Percentiles rank a stretch among this genome's conserved stretches.
Evolutionary conservation across 2,797 vertebrate genomes (phyloP).

Genomic region (Tinamus major): DNA sequence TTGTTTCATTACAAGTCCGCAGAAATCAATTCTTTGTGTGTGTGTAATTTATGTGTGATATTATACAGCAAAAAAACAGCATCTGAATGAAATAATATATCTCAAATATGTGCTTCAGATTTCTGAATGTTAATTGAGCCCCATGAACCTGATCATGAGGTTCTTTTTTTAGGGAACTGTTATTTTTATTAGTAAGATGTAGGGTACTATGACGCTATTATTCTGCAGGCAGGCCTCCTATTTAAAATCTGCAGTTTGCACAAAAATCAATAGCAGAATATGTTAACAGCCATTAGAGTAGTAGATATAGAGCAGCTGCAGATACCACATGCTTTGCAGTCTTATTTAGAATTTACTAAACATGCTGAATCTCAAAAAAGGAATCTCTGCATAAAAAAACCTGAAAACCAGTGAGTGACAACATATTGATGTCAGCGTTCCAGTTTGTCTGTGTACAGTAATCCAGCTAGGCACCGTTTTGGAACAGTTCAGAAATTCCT

Average conservation of each 20-base stretch:
- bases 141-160: background rate
- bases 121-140: constrained; percentile 9
- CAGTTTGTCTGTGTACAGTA: background rate
- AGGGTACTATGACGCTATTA: background rate
- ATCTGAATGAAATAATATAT: constrained; percentile 16
- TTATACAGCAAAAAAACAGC: background rate
- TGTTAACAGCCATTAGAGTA: constrained; percentile 8
- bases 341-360: constrained; percentile 23
- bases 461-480: constrained; percentile 20
- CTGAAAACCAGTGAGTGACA: constrained; percentile 31
- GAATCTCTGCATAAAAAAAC: background rate
- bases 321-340: background rate
- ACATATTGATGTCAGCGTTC: background rate
- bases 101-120: constrained; percentile 9
- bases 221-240: constrained; percentile 3
- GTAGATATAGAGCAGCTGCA: constrained; percentile 12
- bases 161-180: background rate
- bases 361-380: constrained; percentile 29
- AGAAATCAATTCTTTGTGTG: background rate
- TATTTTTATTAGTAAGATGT: constrained; percentile 31
- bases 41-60: background rate
- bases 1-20: background rate
- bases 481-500: background rate
- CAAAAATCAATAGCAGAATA: constrained; percentile 27
- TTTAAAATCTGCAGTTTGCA: constrained; percentile 24